Evolutionary conservation across 2,888 invertebrate species (phyloP), one percentile per base, ranked within the genome.

Genomic region (Hemaris fuciformis): DNA sequence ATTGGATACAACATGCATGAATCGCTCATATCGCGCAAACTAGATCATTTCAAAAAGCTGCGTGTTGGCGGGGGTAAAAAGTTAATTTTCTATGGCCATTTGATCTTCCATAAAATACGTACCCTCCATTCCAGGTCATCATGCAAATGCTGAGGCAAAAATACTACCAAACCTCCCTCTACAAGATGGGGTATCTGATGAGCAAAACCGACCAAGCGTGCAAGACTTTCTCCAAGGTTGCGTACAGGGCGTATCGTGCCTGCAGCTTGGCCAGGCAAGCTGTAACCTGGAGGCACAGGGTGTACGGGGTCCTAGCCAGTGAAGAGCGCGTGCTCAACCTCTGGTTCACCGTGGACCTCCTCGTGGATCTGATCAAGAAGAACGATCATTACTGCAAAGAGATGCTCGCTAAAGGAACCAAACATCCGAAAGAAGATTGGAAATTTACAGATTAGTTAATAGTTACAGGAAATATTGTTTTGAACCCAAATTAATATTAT

Each of bases 111-210:
- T 20, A 20, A 18, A 10, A 8, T 10, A 31, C 13, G 22, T 45
- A 22, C 1, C 1, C 10, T 15, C 23, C 22, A 0, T 23, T 43
- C 20, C 38, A 61, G 61, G 45, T 79, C 0, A 57, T 79, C 0
- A 86, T 87, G 88, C 87, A 88, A 60, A 15, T 62, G 0, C 10
- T 73, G 0, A 71, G 87, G 31, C 53, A 63, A 0, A 74, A 72
- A 23, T 80, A 80, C 48, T 69, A 58, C 0, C 38, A 61, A 0
- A 61, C 64, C 0, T 60, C 77, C 0, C 53, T 87, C 0, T 88
- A 85, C 64, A 87, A 82, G 70, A 86, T 88, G 87, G 88, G 88
- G 0, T 87, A 78, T 20, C 45, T 88, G 4, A 77, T 79, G 31
- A 77, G 80, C 31, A 88, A 83, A 66, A 75, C 80, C 0, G 88